Evolutionary conservation across 2,113 vertebrate species (phyloP).

Genomic region (Pluvianellus socialis): DNA sequence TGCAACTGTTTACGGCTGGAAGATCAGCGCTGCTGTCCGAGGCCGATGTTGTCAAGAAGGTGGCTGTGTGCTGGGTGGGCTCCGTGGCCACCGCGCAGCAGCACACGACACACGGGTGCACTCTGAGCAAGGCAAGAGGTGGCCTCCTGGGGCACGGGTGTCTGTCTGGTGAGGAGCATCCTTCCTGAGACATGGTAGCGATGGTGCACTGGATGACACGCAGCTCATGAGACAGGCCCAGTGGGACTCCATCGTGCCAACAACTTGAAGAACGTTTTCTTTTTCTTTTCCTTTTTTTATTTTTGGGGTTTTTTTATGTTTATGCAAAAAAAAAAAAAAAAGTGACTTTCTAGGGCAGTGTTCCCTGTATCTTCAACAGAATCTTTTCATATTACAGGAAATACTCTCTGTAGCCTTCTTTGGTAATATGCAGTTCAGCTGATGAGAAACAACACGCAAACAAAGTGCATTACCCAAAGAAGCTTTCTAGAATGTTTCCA

Average conservation of each 20-base stretch:
- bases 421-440: conserved; percentile 30
- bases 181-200: conserved; percentile 4
- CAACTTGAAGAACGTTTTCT: conserved; percentile 13
- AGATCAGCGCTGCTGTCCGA: not conserved
- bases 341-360: conserved; percentile 26
- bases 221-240: not conserved
- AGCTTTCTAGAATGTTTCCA: conserved; percentile 64
- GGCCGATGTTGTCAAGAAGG: not conserved
- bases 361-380: conserved; percentile 50
- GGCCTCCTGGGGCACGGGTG: not conserved
- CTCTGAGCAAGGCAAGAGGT: not conserved
- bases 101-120: not conserved
- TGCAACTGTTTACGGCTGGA: conserved; percentile 43
- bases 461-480: conserved; percentile 38
- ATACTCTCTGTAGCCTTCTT: conserved; percentile 48
- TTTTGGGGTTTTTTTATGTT: not conserved
- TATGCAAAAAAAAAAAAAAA: not conserved
- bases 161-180: not conserved
- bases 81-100: not conserved
- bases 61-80: not conserved
- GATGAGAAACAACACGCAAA: conserved; percentile 44
- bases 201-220: not conserved
- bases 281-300: not conserved
- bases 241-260: conserved; percentile 4
- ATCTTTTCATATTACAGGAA: conserved; percentile 55